Base-by-base conservation (phyloP, 2,797 vertebrate genomes). In the Myotis findleyi region DNA sequence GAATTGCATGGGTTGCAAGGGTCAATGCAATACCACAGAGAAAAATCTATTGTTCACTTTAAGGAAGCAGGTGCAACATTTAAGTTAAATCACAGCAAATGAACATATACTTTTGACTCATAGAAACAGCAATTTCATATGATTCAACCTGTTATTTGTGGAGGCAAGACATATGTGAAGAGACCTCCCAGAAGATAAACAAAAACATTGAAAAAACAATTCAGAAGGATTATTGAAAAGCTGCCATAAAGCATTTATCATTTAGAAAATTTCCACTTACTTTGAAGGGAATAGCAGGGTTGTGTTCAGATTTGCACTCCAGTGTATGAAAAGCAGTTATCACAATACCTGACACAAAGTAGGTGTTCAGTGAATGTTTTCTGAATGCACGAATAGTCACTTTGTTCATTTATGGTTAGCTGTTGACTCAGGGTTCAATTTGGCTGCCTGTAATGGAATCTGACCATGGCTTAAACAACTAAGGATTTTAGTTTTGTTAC, bases 1-100 rank as follows among this genome's bases (percentile, higher is more conserved):
- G 21, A 72, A 27, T 47, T 69, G 27, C 23, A 2, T 59, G 18
- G 36, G 47, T 71, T 57, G 18, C 33, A 57, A 17, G 27, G 4
- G 12, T 57, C 33, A 79, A 21, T 68, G 92, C 55, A 49, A 91
- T 33, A 77, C 25, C 41, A 57, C 36, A 64, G 77, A 93, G 62
- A 93, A 94, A 90, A 83, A 27, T 41, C 77, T 53, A 12, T 51
- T 59, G 44, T 64, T 91, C 71, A 38, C 10, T 25, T 53, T 36
- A 92, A 86, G 21, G 57, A 93, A 30, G 77, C 36, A 87, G 30
- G 16, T 57, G n/a, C 75, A 49, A 62, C 36, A 76, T 89, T 95
- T 41, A 80, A 83, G 62, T 87, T 87, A 86, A 95, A 79, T 85
- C 55, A 69, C 27, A 89, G 62, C 47, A 93, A 96, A 71, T 59